Evolutionary conservation across 2,797 vertebrate species (phyloP).

Genomic region (Amniataba percoides): DNA sequence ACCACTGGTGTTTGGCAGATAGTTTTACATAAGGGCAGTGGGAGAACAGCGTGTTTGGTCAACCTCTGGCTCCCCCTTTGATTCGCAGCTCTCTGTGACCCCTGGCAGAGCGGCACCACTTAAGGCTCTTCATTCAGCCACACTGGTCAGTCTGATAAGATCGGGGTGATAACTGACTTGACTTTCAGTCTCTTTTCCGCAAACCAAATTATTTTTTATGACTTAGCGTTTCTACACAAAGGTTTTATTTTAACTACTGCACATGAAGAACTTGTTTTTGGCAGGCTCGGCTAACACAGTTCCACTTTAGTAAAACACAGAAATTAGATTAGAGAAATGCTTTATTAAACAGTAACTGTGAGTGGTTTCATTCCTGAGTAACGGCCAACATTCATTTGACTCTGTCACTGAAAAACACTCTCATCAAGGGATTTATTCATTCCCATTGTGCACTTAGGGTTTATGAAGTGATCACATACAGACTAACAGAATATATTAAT

Average conservation of each 20-base stretch:
- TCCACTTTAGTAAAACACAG: slow-evolving; percentile 20
- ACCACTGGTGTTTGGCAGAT: slow-evolving; percentile 85
- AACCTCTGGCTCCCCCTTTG: slow-evolving; percentile 83
- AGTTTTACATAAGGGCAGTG: slow-evolving; percentile 87
- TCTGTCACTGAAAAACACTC: slow-evolving; percentile 16
- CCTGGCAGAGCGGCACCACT: slow-evolving; percentile 65
- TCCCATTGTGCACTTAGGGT: neutral
- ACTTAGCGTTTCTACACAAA: slow-evolving; percentile 10
- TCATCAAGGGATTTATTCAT: neutral
- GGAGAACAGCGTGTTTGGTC: slow-evolving; percentile 83
- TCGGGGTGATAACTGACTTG: slow-evolving; percentile 24
- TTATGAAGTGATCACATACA: neutral
- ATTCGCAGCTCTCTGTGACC: slow-evolving; percentile 79
- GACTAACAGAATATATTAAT: neutral
- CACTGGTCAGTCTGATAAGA: slow-evolving; percentile 54
- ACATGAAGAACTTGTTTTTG: slow-evolving; percentile 15
- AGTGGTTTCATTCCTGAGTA: slow-evolving; percentile 10
- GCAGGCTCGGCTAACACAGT: neutral
- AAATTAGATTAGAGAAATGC: slow-evolving; percentile 31
- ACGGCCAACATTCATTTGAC: neutral
- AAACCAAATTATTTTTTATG: slow-evolving; percentile 16
- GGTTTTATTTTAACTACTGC: neutral
- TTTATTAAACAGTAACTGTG: slow-evolving; percentile 18
- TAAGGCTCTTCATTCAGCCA: slow-evolving; percentile 51
- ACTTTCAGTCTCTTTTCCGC: slow-evolving; percentile 31